Evolutionary conservation across 2,113 vertebrate species (phyloP).

Genomic region (Spea multiplicata): DNA sequence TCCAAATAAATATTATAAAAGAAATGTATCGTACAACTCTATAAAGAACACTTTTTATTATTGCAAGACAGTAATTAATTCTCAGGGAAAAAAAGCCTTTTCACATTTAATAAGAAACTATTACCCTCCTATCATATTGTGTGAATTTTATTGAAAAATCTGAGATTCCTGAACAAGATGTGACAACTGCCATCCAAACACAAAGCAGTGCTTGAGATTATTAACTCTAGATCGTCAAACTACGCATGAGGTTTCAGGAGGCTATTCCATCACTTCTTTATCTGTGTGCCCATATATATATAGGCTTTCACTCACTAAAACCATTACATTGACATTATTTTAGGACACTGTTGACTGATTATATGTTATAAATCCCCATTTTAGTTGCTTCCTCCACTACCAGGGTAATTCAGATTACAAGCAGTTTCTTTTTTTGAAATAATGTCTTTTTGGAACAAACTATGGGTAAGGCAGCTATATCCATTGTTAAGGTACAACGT

Average conservation of each 20-base stretch:
- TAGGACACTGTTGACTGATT: background rate
- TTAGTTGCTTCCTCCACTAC: background rate
- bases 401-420: background rate
- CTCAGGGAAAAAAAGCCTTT: background rate
- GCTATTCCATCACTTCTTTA: constrained; percentile 3
- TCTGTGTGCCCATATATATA: no score
- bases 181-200: constrained; percentile 9
- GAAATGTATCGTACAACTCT: no score
- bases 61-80: no score
- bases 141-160: background rate
- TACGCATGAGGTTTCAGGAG: background rate
- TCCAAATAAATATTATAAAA: no score
- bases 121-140: background rate
- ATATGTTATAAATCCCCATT: background rate
- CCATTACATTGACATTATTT: constrained; percentile 7
- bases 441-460: no score
- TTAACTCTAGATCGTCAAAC: constrained; percentile 3
- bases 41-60: no score
- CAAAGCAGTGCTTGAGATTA: constrained; percentile 10
- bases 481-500: no score
- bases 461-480: no score
- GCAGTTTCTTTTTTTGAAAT: no score
- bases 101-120: background rate
- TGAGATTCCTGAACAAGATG: background rate
- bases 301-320: no score